phyloP scores from a whole-genome alignment of 2,113 vertebrate species.

The Ovis canadensis region DNA sequence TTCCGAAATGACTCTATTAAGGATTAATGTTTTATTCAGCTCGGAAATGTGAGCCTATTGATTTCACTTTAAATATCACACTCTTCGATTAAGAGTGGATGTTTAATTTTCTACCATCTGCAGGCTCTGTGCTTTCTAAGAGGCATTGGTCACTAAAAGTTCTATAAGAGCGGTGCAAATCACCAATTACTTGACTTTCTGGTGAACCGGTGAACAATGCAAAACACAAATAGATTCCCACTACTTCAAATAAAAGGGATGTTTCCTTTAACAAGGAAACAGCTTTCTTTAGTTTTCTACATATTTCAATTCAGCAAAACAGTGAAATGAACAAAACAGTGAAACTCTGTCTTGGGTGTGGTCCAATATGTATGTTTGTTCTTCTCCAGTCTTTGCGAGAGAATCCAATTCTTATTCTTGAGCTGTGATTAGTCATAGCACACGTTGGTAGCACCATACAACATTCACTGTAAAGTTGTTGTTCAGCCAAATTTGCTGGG shows the following conservation, averaged over 20 bases:
- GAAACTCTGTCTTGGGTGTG: not conserved
- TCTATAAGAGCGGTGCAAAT: not conserved
- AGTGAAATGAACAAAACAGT: not conserved
- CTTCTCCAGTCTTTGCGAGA: not conserved
- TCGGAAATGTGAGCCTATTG: constrained; percentile 47
- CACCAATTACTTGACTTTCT: not conserved
- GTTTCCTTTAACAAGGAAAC: not conserved
- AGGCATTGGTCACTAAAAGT: not conserved
- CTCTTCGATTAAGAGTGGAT: not conserved
- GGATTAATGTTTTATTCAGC: constrained; percentile 71
- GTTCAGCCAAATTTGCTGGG: not conserved
- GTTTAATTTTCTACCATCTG: constrained; percentile 27
- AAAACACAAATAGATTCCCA: not conserved
- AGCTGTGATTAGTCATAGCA: too few species aligned
- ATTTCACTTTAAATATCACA: constrained; percentile 47
- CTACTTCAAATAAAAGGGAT: not conserved
- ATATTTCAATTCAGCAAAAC: not conserved
- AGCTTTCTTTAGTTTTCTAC: fast-evolving
- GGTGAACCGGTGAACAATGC: not conserved
- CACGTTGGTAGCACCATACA: fast-evolving
- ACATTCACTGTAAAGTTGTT: not conserved
- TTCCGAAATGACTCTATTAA: constrained; percentile 58
- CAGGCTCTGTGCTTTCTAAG: not conserved
- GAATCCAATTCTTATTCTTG: not conserved
- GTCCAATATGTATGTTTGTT: too few species aligned